These are phyloP conservation scores for Geotrupes spiniger DNA, from an alignment of 2,888 invertebrate genomes.

Conservation along the genomic window DNA sequence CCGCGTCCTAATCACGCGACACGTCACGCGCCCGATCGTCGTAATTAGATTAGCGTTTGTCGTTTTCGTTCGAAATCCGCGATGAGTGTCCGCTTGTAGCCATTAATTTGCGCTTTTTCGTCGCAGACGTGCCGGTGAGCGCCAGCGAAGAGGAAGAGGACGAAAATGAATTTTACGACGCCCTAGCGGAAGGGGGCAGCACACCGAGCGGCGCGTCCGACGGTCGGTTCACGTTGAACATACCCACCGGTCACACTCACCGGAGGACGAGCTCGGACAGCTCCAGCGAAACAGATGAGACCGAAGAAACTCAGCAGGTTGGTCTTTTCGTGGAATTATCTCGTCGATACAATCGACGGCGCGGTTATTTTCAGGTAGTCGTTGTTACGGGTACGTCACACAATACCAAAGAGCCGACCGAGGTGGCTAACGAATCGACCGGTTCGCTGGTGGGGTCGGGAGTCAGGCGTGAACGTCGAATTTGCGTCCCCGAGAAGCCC, in stretches of 20 bases:
- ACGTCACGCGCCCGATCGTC: no score
- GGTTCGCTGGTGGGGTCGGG: conserved; percentile 36
- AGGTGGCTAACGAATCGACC: conserved; percentile 25
- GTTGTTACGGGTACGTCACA: conserved; percentile 40
- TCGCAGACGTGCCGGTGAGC: conserved; percentile 52
- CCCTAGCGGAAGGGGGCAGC: conserved; percentile 40
- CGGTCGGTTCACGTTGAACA: conserved; percentile 63
- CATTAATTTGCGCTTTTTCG: no score
- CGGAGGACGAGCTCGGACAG: conserved; percentile 51
- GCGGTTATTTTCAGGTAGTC: conserved; percentile 36
- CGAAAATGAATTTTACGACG: conserved; percentile 73
- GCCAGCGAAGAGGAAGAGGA: conserved; percentile 67
- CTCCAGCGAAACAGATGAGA: conserved; percentile 55
- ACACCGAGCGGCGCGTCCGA: conserved; percentile 39
- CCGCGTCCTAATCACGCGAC: no score
- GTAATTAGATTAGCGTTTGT: no score
- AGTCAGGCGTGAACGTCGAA: conserved; percentile 65
- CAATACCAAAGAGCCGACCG: conserved; percentile 12
- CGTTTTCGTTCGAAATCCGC: no score
- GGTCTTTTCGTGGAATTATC: no score
- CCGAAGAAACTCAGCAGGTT: conserved; percentile 51
- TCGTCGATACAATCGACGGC: background rate
- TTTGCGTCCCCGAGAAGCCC: conserved; percentile 86
- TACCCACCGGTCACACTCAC: conserved; percentile 51
- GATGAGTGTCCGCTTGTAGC: no score